Percentiles rank a stretch among this genome's conserved stretches.
Conservation (phyloP, 2,113 vertebrate genomes). For the Eptatretus burgeri region DNA sequence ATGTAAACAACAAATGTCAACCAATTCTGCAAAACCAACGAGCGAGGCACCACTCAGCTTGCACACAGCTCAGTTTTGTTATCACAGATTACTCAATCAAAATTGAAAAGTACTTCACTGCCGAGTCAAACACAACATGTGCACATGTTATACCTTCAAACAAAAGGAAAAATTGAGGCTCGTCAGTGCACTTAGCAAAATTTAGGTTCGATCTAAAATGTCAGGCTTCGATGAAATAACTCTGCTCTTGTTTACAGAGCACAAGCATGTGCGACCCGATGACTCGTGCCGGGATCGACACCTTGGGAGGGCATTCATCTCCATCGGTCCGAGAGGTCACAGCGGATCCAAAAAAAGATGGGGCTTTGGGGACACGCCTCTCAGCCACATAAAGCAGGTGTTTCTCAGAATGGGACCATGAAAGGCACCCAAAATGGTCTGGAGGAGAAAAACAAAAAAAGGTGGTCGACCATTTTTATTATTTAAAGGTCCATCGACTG, state of each 20-base stretch:
- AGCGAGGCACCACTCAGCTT: constrained; percentile 15
- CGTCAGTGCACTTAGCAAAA: not conserved
- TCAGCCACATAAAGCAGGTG: constrained; percentile 87
- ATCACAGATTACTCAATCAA: not conserved
- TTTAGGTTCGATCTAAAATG: not conserved
- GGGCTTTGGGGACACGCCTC: constrained; percentile 49
- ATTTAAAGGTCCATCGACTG: too few relatives aligned
- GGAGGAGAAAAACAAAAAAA: not conserved
- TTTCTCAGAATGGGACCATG: constrained; percentile 87
- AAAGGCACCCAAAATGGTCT: constrained; percentile 79
- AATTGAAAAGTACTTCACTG: not conserved
- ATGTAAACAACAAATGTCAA: not conserved
- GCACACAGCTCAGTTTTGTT: constrained; percentile 18
- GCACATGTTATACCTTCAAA: too few relatives aligned
- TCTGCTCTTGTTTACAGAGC: not conserved
- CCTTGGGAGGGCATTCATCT: not conserved
- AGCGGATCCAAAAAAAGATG: constrained; percentile 56
- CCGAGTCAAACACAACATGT: too few relatives aligned
- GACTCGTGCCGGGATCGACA: not conserved
- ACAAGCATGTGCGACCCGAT: not conserved
- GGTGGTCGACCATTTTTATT: too few relatives aligned
- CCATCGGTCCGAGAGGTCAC: constrained; percentile 15
- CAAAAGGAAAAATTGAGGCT: too few relatives aligned
- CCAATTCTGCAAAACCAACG: too few relatives aligned
- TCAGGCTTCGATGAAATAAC: not conserved